A percentile compares a stretch with the other conserved stretches of the same genome.
phyloP scores from a whole-genome alignment of 2,797 vertebrate genomes.

The Etheostoma perlongum region DNA sequence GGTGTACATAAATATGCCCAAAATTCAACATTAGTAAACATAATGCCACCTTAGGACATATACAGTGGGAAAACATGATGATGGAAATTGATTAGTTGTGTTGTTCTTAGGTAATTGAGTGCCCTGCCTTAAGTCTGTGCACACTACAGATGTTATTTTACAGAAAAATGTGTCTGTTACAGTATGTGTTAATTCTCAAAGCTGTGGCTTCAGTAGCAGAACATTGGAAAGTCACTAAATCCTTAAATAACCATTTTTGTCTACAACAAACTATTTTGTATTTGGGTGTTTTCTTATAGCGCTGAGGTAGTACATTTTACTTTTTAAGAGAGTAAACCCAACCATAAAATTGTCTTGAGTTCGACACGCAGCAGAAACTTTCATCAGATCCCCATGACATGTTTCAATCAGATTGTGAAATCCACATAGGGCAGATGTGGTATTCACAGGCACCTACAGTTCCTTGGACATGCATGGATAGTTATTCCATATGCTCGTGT shows the following conservation, averaged over 20 bases:
- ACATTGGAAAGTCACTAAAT: neutral
- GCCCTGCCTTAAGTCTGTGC: neutral
- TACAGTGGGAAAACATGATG: neutral
- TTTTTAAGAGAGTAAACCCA: neutral
- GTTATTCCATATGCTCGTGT: neutral
- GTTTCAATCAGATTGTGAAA: constrained; percentile 7
- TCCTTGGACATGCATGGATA: neutral
- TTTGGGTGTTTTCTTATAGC: neutral
- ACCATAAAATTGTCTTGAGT: neutral
- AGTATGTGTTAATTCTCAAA: neutral
- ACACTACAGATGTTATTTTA: neutral
- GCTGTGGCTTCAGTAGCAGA: neutral
- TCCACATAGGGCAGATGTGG: neutral
- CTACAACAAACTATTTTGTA: neutral
- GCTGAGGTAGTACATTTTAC: neutral
- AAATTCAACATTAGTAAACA: neutral
- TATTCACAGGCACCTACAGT: neutral
- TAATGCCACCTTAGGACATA: neutral
- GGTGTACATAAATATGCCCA: neutral
- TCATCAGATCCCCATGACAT: constrained; percentile 3
- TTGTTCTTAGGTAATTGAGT: neutral
- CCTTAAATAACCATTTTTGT: neutral
- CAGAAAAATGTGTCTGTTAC: neutral
- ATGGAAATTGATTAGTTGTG: neutral
- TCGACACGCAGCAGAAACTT: neutral